phyloP scores from a whole-genome alignment of 2,113 vertebrate species.

The Ellobius talpinus region DNA sequence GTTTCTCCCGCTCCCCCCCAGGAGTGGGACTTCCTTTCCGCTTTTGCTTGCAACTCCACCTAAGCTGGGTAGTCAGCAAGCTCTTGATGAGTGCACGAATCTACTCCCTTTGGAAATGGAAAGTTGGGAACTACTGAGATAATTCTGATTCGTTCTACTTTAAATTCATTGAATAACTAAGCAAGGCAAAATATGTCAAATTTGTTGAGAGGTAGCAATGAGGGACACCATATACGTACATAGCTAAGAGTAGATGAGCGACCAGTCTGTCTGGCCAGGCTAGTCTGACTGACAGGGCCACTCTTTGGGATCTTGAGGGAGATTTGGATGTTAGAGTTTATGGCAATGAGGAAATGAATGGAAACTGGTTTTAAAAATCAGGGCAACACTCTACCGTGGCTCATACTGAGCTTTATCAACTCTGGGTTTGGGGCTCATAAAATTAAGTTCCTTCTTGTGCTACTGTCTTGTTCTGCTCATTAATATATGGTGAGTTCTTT shows the following conservation, averaged over 20 bases:
- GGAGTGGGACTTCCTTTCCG: neutral
- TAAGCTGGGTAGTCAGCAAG: constrained; percentile 27
- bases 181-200: neutral
- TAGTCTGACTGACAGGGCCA: neutral
- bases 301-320: neutral
- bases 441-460: constrained; percentile 29
- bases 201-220: neutral
- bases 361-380: constrained; percentile 17
- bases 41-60: neutral
- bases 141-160: neutral
- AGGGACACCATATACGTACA: neutral
- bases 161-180: constrained; percentile 39
- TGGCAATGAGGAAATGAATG: neutral
- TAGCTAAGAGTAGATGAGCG: neutral
- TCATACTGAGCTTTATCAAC: constrained; percentile 17
- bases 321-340: neutral
- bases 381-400: neutral
- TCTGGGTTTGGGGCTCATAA: neutral
- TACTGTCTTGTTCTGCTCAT: neutral
- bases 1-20: neutral
- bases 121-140: constrained; percentile 50
- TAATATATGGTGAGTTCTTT: constrained; percentile 38
- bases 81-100: constrained; percentile 42
- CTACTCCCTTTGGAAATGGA: constrained; percentile 46
- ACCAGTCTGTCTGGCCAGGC: neutral